Conservation (phyloP, 2,888 invertebrate species). For the Cataglyphis albicans region DNA sequence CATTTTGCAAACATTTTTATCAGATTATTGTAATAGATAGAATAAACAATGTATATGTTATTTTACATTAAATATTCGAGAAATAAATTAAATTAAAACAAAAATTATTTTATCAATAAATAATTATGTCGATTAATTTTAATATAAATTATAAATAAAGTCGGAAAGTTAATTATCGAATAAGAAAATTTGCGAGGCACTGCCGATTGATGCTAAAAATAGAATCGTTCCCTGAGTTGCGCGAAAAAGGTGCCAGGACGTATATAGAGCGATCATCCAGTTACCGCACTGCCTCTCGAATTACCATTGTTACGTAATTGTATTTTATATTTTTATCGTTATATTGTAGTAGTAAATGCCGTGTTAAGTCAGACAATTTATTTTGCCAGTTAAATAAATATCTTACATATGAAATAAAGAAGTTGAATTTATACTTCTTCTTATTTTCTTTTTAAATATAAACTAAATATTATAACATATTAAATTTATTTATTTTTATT, state of each 20-base stretch:
- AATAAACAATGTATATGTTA: background rate
- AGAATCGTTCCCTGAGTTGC: conserved; percentile 69
- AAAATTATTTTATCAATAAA: conserved; percentile 8
- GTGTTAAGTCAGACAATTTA: background rate
- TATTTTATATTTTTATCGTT: conserved; percentile 42
- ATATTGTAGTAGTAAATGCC: background rate
- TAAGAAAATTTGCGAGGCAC: conserved; percentile 80
- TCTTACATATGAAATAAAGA: background rate
- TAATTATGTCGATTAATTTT: background rate
- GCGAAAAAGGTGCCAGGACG: conserved; percentile 76
- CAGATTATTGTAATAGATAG: background rate
- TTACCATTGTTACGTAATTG: conserved; percentile 79
- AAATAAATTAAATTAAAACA: background rate
- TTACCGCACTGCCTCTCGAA: conserved; percentile 79
- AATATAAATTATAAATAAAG: background rate
- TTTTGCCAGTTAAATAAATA: background rate
- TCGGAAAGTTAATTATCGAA: conserved; percentile 34
- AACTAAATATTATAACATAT: background rate
- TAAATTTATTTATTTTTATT: background rate
- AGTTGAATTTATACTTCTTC: background rate
- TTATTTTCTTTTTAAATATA: background rate
- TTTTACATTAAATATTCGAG: background rate
- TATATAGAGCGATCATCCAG: conserved; percentile 78
- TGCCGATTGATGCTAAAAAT: conserved; percentile 78
- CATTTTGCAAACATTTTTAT: background rate